These are phyloP conservation scores for Endotricha flammealis DNA, from an alignment of 2,888 invertebrate genomes.

Conservation along the genomic window DNA sequence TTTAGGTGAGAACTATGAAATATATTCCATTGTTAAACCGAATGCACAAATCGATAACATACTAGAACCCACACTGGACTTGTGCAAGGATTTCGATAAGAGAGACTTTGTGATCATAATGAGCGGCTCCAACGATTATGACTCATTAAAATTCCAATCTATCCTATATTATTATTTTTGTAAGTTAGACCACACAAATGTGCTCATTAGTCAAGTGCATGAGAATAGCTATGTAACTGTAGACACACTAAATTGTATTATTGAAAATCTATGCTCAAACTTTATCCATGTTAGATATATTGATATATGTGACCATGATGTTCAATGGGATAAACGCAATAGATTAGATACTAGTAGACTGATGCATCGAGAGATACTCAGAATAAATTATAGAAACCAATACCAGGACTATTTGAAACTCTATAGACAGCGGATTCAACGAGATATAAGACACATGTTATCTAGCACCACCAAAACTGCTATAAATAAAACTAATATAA, in stretches of 20 bases:
- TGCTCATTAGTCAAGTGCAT: neutral
- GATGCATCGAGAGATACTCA: neutral
- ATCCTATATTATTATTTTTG: neutral
- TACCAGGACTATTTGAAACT: neutral
- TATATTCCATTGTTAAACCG: too few relatives aligned
- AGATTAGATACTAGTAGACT: neutral
- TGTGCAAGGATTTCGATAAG: too few relatives aligned
- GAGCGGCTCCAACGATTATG: neutral
- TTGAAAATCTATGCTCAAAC: neutral
- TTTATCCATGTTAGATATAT: neutral
- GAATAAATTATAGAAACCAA: neutral
- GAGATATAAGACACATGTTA: neutral
- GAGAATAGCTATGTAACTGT: neutral
- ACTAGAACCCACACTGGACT: too few relatives aligned
- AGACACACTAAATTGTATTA: neutral
- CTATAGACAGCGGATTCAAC: neutral
- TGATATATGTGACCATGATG: neutral
- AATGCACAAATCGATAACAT: too few relatives aligned
- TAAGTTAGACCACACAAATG: neutral
- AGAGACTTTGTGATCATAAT: too few relatives aligned
- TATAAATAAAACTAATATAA: too few relatives aligned
- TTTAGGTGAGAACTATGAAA: too few relatives aligned
- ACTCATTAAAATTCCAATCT: neutral
- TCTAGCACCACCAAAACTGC: too few relatives aligned
- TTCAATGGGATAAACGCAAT: neutral